Base-by-base conservation (phyloP, 2,797 vertebrate species). In the Pseudochirops cupreus region DNA sequence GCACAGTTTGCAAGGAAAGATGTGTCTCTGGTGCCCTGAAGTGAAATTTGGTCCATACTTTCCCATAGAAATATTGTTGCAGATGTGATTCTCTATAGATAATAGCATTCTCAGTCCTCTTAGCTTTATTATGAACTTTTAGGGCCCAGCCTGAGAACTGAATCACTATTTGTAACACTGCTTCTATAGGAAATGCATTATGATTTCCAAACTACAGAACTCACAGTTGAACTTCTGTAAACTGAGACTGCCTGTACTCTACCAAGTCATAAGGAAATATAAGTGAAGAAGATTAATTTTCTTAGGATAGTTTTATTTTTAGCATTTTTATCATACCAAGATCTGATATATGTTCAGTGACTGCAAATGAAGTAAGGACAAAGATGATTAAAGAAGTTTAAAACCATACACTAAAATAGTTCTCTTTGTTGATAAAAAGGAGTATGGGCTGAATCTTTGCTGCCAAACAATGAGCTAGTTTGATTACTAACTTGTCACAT, bases 181-280 rank as follows among this genome's bases (percentile, higher is more conserved):
- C 7, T 50, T 87, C 39, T 87, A 87, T 87, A 82, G 90, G 92
- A 97, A 95, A 93, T 26, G 3, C 18, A 91, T 62, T 94, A 26
- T 0, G 0, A 1, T 6, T 92, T 95, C 92, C 94, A 53, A 90
- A 54, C 56, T 67, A 95, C 91, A 53, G 14, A 91, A 2, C 59
- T 39, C 50, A 57, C 54, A 82, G 91, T 46, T 52, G 87, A 89
- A 87, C 54, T 31, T 93, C 67, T 92, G 89, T 93, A 95, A 62
- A 94, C 92, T 92, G 91, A 6, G 91, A 52, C 74, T 92, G 31
- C 31, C 13, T 96, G 59, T 55, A 4, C 59, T 92, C 87, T 94
- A 5, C 82, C 50, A 56, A 57, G 28, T 54, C 14, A 0, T 57
- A 82, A 55, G 55, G 50, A 46, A 94, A 56, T 21, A 54, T 56